phyloP scores from a whole-genome alignment of 1,140 invertebrate species.

The Centruroides sculpturatus region DNA sequence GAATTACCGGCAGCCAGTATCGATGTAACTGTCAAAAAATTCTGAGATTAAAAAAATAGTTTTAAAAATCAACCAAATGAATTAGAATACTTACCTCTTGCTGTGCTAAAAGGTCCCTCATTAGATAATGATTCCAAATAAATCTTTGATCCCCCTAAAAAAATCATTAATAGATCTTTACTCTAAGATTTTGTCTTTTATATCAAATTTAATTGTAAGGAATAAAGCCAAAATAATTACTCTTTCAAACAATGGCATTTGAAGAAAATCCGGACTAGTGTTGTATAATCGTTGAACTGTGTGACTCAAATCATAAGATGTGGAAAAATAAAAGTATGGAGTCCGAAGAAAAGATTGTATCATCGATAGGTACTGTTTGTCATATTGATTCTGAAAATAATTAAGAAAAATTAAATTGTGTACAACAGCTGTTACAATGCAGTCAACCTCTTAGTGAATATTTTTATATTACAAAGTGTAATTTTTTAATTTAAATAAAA shows the following conservation, averaged over 20 bases:
- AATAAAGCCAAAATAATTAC: slow-evolving; percentile 21
- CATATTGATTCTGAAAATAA: slow-evolving; percentile 45
- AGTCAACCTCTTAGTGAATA: too few relatives aligned
- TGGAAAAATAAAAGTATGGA: slow-evolving; percentile 80
- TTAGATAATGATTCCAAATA: slow-evolving; percentile 79
- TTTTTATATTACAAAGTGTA: too few relatives aligned
- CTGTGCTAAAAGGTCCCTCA: slow-evolving; percentile 45
- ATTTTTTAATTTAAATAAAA: too few relatives aligned
- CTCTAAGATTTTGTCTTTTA: not conserved
- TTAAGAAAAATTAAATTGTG: not conserved
- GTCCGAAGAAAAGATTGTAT: slow-evolving; percentile 56
- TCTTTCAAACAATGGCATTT: slow-evolving; percentile 40
- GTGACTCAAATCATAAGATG: slow-evolving; percentile 86
- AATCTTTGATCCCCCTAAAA: slow-evolving; percentile 62
- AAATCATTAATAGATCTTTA: not conserved
- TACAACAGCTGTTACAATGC: too few relatives aligned
- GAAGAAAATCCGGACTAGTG: slow-evolving; percentile 67
- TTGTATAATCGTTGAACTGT: slow-evolving; percentile 77
- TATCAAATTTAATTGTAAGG: not conserved
- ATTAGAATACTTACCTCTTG: slow-evolving; percentile 30
- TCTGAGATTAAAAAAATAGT: slow-evolving; percentile 1
- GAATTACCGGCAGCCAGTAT: slow-evolving; percentile 72
- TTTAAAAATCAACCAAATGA: not conserved
- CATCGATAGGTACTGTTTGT: slow-evolving; percentile 65
- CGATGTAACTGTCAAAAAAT: slow-evolving; percentile 37